These are phyloP conservation scores for Pollimyrus isidori DNA, from an alignment of 2,113 vertebrate species.

Conservation along the genomic window DNA sequence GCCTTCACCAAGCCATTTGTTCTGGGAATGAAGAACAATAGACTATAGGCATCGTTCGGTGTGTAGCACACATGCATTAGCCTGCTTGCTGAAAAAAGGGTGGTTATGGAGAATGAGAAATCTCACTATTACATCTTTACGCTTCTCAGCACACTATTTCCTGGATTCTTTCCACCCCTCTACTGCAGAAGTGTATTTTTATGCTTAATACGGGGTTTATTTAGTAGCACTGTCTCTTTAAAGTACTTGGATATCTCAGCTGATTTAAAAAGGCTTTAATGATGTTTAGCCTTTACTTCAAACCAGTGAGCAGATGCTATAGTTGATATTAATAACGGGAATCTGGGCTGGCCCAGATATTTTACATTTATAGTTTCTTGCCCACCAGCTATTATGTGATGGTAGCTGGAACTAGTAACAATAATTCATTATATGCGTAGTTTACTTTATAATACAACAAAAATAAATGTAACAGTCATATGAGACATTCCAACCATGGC, in stretches of 20 bases:
- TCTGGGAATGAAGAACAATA: not conserved
- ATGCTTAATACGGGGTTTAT: not conserved
- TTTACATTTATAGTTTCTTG: not conserved
- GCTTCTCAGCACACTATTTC: not conserved
- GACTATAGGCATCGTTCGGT: not conserved
- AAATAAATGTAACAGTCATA: not conserved
- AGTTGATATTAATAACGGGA: not conserved
- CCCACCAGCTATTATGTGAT: not conserved
- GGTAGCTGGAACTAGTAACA: not conserved
- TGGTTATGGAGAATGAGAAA: not conserved
- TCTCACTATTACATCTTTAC: not conserved
- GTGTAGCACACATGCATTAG: not conserved
- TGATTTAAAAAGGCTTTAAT: not conserved
- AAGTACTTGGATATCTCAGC: not conserved
- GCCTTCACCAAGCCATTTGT: not conserved
- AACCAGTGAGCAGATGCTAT: not conserved
- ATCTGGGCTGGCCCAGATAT: not conserved
- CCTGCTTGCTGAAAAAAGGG: not conserved
- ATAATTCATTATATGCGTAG: not conserved
- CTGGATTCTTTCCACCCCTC: not conserved
- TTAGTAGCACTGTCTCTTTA: not conserved
- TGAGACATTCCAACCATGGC: not conserved
- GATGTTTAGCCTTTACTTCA: not conserved
- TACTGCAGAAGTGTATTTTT: not conserved
- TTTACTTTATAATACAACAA: not conserved